Evolutionary conservation across 2,113 vertebrate genomes (phyloP).

Genomic region (Deroptyus accipitrinus): DNA sequence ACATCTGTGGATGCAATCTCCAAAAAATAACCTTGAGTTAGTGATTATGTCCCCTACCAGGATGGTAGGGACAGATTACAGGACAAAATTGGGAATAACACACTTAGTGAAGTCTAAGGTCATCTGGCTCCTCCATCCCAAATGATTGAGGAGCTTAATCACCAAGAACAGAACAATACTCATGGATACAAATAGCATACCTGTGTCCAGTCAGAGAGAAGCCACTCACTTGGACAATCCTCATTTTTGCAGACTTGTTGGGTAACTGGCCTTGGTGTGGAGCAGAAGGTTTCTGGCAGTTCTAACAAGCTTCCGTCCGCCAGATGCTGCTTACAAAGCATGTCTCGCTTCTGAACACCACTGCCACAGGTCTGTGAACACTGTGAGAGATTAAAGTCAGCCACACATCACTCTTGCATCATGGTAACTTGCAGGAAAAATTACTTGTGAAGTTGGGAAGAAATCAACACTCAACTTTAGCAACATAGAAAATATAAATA

Average conservation of each 20-base stretch:
- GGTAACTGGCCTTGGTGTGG: constrained; percentile 62
- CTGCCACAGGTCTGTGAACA: constrained; percentile 89
- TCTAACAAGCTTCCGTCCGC: constrained; percentile 91
- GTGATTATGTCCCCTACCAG: not conserved
- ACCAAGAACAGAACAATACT: not conserved
- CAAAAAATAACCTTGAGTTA: not conserved
- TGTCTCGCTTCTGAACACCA: constrained; percentile 80
- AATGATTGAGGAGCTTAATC: not conserved
- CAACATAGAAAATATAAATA: not conserved
- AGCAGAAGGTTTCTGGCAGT: constrained; percentile 88
- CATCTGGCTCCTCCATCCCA: not conserved
- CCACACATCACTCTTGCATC: not conserved
- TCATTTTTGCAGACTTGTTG: constrained; percentile 80
- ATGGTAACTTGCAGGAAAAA: not conserved
- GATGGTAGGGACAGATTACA: not conserved
- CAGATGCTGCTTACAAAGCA: constrained; percentile 86
- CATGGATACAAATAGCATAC: constrained; percentile 59
- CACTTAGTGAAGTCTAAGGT: not conserved
- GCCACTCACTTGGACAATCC: constrained; percentile 87
- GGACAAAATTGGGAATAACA: not conserved
- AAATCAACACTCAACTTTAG: not conserved
- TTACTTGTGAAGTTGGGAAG: not conserved
- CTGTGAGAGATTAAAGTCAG: constrained; percentile 63
- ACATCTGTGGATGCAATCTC: not conserved
- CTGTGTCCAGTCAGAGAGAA: constrained; percentile 88